Base-by-base conservation (phyloP, 2,797 vertebrate species). In the Sebastes alutus region DNA sequence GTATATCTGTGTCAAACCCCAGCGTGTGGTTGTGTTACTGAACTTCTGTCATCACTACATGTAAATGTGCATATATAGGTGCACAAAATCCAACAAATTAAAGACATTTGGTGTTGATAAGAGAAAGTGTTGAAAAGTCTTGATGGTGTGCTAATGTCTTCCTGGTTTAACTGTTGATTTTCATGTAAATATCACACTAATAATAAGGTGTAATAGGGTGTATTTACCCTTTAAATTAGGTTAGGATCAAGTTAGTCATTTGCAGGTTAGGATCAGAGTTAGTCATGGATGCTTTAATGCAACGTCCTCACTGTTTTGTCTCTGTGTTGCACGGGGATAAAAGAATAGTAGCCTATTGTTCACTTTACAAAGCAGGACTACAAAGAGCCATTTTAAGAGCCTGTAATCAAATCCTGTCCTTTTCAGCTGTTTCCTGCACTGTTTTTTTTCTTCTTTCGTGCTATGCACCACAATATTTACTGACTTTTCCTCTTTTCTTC, bases 361-460 rank as follows among this genome's bases (percentile, higher is more conserved):
- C 10, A 42, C 56, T 74, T 71, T 23, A 65, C 62, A 88, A 87
- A 79, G 38, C 77, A 83, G 60, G 27, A 81, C 18, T 2, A 90
- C 88, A 93, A 91, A 92, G 84, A 88, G 55, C 77, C 78, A 73
- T 83, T 92, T 77, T 1, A 55, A 76, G 32, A 72, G 60, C 52
- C 72, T 87, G 91, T 86, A 92, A 94, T 87, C 66, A 83, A 88
- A 92, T 80, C 84, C 76, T 8, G n/a, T 64, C 33, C 78, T 65
- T 88, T 84, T 86, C 61, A 80, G 59, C 33, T 20, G 49, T 65
- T 75, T 76, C 63, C 70, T 72, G 18, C 49, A 49, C 59, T 68
- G 63, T 4, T 29, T 33, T 29, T 35, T n/a, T 71, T 30, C 22
- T 66, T 67, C 32, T 80, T 74, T 77, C 35, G 25, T 4, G 29